A percentile compares a stretch with the other conserved stretches of the same genome.
These are phyloP conservation scores for Phania funesta DNA, from an alignment of 2,888 invertebrate species.

Conservation along the genomic window DNA sequence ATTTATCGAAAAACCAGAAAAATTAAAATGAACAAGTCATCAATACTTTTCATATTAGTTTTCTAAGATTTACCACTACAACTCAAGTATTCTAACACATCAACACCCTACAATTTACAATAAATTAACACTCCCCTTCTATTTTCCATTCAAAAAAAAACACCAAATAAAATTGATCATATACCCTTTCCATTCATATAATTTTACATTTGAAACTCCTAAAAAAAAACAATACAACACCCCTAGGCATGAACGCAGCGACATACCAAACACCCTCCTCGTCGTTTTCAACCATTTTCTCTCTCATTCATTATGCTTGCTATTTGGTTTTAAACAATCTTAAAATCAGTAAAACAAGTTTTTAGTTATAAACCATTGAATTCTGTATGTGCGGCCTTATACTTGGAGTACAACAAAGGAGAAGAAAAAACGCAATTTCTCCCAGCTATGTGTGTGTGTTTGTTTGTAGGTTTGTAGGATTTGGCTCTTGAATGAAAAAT, in stretches of 20 bases:
- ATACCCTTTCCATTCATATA: constrained; percentile 22
- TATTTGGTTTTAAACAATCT: constrained; percentile 42
- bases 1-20: constrained; percentile 40
- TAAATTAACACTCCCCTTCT: constrained; percentile 51
- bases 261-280: not conserved
- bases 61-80: constrained; percentile 50
- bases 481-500: constrained; percentile 41
- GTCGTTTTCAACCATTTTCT: not conserved
- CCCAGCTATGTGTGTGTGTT: constrained; percentile 1
- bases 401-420: not conserved
- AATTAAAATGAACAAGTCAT: constrained; percentile 46
- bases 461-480: no score
- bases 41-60: constrained; percentile 44
- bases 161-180: constrained; percentile 32
- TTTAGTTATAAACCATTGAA: constrained; percentile 35
- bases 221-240: not conserved
- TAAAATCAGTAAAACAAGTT: constrained; percentile 52
- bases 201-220: constrained; percentile 10
- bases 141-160: constrained; percentile 7
- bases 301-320: constrained; percentile 24
- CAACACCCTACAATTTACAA: constrained; percentile 38
- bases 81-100: constrained; percentile 30
- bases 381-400: not conserved
- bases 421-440: not conserved
- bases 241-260: constrained; percentile 32